Conservation (phyloP, 2,888 invertebrate genomes). For the Synanthedon andrenaeformis region DNA sequence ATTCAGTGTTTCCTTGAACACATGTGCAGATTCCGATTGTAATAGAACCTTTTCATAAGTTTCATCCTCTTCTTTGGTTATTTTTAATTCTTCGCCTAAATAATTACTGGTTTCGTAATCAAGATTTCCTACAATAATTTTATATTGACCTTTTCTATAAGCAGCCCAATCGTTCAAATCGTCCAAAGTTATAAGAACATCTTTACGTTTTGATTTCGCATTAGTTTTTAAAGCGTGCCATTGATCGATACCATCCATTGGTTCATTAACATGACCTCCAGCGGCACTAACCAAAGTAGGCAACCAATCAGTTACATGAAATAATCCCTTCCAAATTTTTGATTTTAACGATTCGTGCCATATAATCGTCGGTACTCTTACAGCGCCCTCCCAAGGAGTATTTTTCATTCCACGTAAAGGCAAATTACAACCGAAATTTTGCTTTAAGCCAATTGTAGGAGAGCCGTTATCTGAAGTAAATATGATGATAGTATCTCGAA, state of each 20-base stretch:
- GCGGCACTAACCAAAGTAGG: conserved; percentile 72
- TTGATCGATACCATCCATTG: conserved; percentile 73
- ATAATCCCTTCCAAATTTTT: conserved; percentile 57
- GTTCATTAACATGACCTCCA: conserved; percentile 21
- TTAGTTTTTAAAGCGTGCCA: conserved; percentile 69
- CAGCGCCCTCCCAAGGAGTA: conserved; percentile 84
- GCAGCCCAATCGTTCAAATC: conserved; percentile 38
- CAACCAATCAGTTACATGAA: conserved; percentile 84
- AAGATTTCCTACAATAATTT: conserved; percentile 31
- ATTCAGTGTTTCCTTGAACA: conserved; percentile 25
- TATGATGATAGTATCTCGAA: conserved; percentile 82
- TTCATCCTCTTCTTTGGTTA: conserved; percentile 13
- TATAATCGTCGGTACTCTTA: conserved; percentile 76
- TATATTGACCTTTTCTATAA: conserved; percentile 30
- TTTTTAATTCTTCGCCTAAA: conserved; percentile 20
- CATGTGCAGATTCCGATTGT: conserved; percentile 20
- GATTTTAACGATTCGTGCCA: conserved; percentile 69
- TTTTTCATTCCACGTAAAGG: conserved; percentile 82
- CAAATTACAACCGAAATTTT: conserved; percentile 79
- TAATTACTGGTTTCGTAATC: conserved; percentile 15
- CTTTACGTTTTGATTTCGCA: conserved; percentile 38
- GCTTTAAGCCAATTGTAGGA: conserved; percentile 72
- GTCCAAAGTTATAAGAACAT: conserved; percentile 68
- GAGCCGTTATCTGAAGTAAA: conserved; percentile 90
- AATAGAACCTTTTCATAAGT: conserved; percentile 24